A percentile compares a stretch with the other conserved stretches of the same genome.
These are phyloP conservation scores for Eupithecia tripunctaria DNA, from an alignment of 2,888 invertebrate species.

Conservation along the genomic window DNA sequence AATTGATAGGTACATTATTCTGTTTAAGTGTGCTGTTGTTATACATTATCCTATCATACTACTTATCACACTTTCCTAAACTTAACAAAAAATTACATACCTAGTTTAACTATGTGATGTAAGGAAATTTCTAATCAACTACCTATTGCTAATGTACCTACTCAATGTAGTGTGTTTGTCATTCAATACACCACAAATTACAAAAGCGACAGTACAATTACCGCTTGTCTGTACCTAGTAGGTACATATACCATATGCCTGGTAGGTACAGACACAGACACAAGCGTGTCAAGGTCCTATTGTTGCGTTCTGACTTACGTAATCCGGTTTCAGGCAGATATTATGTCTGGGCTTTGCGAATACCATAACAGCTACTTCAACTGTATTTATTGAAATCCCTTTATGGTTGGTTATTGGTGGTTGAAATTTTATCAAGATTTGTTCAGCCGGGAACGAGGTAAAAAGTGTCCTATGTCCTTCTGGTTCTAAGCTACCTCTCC, in stretches of 20 bases:
- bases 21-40: too few relatives aligned
- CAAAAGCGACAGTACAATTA: slow-evolving; percentile 42
- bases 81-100: too few relatives aligned
- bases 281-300: slow-evolving; percentile 46
- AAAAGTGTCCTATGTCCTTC: too few relatives aligned
- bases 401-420: too few relatives aligned
- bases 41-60: too few relatives aligned
- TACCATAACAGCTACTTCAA: background rate
- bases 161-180: slow-evolving; percentile 30
- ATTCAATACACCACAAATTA: slow-evolving; percentile 41
- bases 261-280: slow-evolving; percentile 11
- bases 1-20: too few relatives aligned
- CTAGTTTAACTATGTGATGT: too few relatives aligned
- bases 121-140: background rate
- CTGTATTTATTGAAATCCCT: too few relatives aligned
- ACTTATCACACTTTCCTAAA: too few relatives aligned
- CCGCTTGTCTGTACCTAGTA: slow-evolving; percentile 9
- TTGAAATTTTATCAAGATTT: too few relatives aligned
- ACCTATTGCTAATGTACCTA: background rate
- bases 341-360: background rate
- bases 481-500: too few relatives aligned
- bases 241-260: background rate
- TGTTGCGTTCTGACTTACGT: slow-evolving; percentile 38
- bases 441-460: too few relatives aligned
- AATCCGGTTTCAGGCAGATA: slow-evolving; percentile 10